These are phyloP conservation scores for Blennius ocellaris DNA, from an alignment of 2,113 vertebrate genomes.

Conservation along the genomic window DNA sequence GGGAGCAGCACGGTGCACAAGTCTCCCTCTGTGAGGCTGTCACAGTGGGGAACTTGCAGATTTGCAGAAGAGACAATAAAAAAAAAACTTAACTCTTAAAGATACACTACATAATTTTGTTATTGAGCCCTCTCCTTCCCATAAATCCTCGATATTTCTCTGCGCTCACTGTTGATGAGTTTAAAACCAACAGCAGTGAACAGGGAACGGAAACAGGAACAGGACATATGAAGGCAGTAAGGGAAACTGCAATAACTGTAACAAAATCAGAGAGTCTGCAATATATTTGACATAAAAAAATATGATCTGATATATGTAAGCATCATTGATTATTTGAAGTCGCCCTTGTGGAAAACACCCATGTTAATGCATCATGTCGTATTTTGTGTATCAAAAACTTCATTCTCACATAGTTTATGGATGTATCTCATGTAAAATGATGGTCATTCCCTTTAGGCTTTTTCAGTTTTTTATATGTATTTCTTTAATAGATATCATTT, in stretches of 20 bases:
- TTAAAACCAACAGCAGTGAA: constrained; percentile 23
- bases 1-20: constrained; percentile 56
- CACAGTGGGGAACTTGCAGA: constrained; percentile 57
- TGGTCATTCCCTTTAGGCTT: too few relatives aligned
- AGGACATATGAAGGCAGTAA: constrained; percentile 9
- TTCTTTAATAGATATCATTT: too few relatives aligned
- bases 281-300: constrained; percentile 34
- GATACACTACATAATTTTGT: constrained; percentile 44
- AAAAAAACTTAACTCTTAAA: constrained; percentile 49
- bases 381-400: too few relatives aligned
- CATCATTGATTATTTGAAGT: constrained; percentile 20
- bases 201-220: constrained; percentile 24
- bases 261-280: constrained; percentile 21
- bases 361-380: too few relatives aligned
- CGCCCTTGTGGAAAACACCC: too few relatives aligned
- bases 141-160: constrained; percentile 22
- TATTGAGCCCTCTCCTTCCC: neutral
- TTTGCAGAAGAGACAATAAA: constrained; percentile 46
- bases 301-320: constrained; percentile 19
- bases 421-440: too few relatives aligned
- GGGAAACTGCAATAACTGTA: constrained; percentile 9
- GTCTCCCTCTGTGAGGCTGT: constrained; percentile 68
- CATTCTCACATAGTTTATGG: too few relatives aligned
- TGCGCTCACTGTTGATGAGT: constrained; percentile 2
- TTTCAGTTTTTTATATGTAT: too few relatives aligned